Percentiles rank a stretch among this genome's conserved stretches.
Conservation (phyloP, 1,140 invertebrate genomes). For the Nasonia vitripennis region DNA sequence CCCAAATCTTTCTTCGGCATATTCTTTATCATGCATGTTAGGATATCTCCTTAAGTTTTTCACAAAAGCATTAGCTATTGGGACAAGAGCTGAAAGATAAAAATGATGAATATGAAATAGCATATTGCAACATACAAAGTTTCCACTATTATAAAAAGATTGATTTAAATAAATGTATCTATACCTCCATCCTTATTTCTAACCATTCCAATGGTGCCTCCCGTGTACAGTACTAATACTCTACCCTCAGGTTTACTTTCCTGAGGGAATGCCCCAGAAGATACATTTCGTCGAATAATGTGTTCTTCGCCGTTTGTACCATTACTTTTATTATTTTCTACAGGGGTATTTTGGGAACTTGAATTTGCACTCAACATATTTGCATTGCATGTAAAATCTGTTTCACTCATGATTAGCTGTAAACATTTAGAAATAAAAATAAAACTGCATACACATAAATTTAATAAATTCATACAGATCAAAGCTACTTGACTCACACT, state of each 20-base stretch:
- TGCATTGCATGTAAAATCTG: neutral
- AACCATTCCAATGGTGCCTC: conserved; percentile 93
- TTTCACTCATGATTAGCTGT: conserved; percentile 2
- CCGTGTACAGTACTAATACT: conserved; percentile 89
- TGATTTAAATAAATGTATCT: neutral
- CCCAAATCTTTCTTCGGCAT: conserved; percentile 77
- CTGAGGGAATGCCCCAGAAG: conserved; percentile 52
- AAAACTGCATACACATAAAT: neutral
- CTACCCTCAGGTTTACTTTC: conserved; percentile 61
- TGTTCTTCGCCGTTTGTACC: neutral
- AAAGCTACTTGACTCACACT: neutral
- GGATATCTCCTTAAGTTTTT: conserved; percentile 80
- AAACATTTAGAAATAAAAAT: neutral
- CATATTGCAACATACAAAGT: too few relatives aligned
- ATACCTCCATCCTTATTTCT: conserved; percentile 83
- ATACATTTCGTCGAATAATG: conserved; percentile 37
- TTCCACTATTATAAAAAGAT: conserved; percentile 28
- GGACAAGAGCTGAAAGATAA: conserved; percentile 77
- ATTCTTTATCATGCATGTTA: conserved; percentile 84
- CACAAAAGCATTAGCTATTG: conserved; percentile 79
- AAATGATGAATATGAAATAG: conserved; percentile 24
- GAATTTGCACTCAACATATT: neutral
- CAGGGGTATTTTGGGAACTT: neutral
- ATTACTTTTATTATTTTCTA: neutral
- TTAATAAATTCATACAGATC: too few relatives aligned